Conservation (phyloP, 92 coral and sea anemone species). For the Porites rus region DNA sequence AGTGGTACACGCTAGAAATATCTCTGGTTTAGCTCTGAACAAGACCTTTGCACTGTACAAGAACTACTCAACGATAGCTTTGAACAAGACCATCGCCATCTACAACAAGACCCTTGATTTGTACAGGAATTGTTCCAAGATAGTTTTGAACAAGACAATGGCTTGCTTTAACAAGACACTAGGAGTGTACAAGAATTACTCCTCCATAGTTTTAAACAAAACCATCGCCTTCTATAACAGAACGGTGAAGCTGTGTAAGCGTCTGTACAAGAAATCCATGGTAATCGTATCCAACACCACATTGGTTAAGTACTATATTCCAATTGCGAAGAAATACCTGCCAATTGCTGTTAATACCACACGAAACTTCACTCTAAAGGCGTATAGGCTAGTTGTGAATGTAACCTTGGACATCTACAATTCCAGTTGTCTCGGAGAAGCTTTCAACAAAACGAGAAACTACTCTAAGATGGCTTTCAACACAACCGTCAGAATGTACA, state of each 20-base stretch:
- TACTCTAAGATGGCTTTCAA: conserved; percentile 62
- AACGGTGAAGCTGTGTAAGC: conserved; percentile 44
- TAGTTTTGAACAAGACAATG: conserved; percentile 43
- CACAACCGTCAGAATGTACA: conserved; percentile 56
- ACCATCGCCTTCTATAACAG: conserved; percentile 7
- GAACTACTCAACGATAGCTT: conserved; percentile 59
- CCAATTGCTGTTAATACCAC: conserved; percentile 58
- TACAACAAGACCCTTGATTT: conserved; percentile 41
- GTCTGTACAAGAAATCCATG: conserved; percentile 49
- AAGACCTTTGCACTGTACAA: conserved; percentile 17
- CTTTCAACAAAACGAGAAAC: conserved; percentile 56
- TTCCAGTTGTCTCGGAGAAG: conserved; percentile 61
- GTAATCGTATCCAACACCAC: conserved; percentile 42
- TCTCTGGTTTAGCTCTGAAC: conserved; percentile 55
- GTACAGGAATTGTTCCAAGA: conserved; percentile 44
- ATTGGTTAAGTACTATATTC: conserved; percentile 41
- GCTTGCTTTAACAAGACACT: neutral
- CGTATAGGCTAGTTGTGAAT: conserved; percentile 52
- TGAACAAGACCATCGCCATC: conserved; percentile 60
- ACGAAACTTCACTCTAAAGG: conserved; percentile 69
- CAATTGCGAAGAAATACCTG: conserved; percentile 61
- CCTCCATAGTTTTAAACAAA: conserved; percentile 55
- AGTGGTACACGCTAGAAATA: conserved; percentile 50
- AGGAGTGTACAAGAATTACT: conserved; percentile 42
- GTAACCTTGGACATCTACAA: conserved; percentile 73